Percentiles rank a stretch among this genome's conserved stretches.
Conservation (phyloP, 2,888 invertebrate species). For the Papilio demoleus region DNA sequence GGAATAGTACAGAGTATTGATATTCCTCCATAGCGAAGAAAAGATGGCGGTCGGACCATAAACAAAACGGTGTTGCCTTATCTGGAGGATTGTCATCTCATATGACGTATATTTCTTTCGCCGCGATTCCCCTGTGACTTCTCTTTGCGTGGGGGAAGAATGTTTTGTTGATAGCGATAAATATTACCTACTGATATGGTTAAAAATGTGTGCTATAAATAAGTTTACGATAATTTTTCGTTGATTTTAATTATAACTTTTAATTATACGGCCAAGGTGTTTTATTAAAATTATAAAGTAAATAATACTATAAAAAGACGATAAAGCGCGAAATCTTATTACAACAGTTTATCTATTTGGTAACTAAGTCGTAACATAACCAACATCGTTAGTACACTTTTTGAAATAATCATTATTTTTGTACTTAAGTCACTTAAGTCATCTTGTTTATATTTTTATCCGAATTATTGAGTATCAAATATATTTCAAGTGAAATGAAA, state of each 20-base stretch:
- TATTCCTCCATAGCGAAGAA: conserved; percentile 40
- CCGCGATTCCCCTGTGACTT: conserved; percentile 59
- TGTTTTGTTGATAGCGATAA: conserved; percentile 49
- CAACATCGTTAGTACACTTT: too few species aligned
- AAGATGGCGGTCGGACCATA: conserved; percentile 68
- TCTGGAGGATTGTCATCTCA: conserved; percentile 67
- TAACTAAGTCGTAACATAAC: too few species aligned
- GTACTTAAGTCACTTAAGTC: neutral
- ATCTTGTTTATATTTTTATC: neutral
- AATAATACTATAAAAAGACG: too few species aligned
- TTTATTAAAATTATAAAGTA: too few species aligned
- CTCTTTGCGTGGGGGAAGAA: conserved; percentile 52
- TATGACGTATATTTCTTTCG: conserved; percentile 67
- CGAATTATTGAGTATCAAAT: neutral
- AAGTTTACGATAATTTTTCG: neutral
- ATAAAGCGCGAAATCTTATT: too few species aligned
- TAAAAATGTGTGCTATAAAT: conserved; percentile 43
- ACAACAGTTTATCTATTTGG: too few species aligned
- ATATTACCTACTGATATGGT: conserved; percentile 47
- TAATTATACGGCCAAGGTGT: too few species aligned
- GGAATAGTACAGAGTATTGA: neutral
- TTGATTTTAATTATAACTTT: too few species aligned
- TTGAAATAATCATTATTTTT: neutral
- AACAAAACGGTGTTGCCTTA: conserved; percentile 69
- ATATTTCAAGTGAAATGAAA: conserved; percentile 14